Conservation (phyloP, 2,888 invertebrate genomes). For the Allolobophora icterica region DNA sequence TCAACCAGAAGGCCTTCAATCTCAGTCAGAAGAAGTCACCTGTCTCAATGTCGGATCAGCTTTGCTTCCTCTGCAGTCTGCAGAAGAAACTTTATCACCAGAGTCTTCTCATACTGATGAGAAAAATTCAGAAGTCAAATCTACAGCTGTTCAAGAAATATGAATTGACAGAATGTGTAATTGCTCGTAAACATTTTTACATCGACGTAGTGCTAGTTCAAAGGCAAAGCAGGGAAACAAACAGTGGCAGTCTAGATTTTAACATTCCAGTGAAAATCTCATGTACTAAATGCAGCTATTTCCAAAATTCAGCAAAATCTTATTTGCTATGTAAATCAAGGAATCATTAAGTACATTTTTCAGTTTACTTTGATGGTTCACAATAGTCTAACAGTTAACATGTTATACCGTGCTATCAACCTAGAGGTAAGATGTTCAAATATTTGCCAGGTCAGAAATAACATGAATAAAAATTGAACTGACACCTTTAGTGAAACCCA, state of each 20-base stretch:
- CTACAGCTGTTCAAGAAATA: not conserved
- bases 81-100: not conserved
- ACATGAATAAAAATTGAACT: not conserved
- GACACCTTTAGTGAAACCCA: too few relatives aligned
- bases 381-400: not conserved
- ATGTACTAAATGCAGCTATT: conserved; percentile 7
- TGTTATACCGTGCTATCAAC: not conserved
- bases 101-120: not conserved
- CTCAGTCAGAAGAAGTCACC: not conserved
- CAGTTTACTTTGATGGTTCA: not conserved
- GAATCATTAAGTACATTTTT: not conserved
- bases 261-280: conserved; percentile 2
- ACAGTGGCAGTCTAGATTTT: not conserved
- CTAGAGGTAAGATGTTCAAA: not conserved
- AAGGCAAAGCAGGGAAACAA: conserved; percentile 14
- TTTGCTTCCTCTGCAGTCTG: not conserved
- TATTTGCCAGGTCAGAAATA: not conserved
- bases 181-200: not conserved
- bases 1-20: not conserved
- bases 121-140: not conserved
- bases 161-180: not conserved
- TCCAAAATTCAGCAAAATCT: not conserved
- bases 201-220: not conserved
- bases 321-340: not conserved
- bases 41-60: not conserved